Evolutionary conservation across 2,113 vertebrate species (phyloP), one percentile per base, ranked within the genome.

Genomic region (Sinocyclocheilus rhinocerous): DNA sequence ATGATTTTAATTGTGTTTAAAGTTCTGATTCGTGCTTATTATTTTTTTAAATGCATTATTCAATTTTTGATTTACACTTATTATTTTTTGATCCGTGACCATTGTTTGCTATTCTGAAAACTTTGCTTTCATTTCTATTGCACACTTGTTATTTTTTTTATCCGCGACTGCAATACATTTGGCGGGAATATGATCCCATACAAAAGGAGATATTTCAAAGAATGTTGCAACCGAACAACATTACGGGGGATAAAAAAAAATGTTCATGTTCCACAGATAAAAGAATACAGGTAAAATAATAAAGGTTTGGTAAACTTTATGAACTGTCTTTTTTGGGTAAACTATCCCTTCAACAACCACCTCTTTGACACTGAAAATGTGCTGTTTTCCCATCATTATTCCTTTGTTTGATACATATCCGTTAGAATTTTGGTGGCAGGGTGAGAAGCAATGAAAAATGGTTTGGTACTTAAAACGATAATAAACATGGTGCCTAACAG

Each of bases 401-500:
- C n/a, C 48, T 76, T 13, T 6, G 42, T 26, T 76, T 48, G n/a
- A 26, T 50, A 26, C 22, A 76, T 26, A 50, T 76, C 69, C 4
- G 0, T 45, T 73, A 24, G 0, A 45, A 73, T 73, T 12, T 13
- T 75, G 39, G 39, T n/a, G 22, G 15, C 72, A 75, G 7, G 24
- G 75, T 52, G 48, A 29, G 9, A 52, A 52, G 45, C 45, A 52
- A 29, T 18, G 3, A 18, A 52, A 76, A 29, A 76, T 52, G 24
- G 12, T 52, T 76, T 29, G 48, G 24, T 76, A 29, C 48, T 50
- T 48, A 20, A 76, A 52, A 11, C 15, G 6, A 48, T 24, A 52
- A 52, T 76, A 76, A 18, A 24, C 48, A 26, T 6, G 48, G 75
- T 76, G n/a, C 75, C 75, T 76, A 76, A 52, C 75, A 55, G 48